Conservation (phyloP, 2,888 invertebrate genomes). For the Scaptomyza flava region DNA sequence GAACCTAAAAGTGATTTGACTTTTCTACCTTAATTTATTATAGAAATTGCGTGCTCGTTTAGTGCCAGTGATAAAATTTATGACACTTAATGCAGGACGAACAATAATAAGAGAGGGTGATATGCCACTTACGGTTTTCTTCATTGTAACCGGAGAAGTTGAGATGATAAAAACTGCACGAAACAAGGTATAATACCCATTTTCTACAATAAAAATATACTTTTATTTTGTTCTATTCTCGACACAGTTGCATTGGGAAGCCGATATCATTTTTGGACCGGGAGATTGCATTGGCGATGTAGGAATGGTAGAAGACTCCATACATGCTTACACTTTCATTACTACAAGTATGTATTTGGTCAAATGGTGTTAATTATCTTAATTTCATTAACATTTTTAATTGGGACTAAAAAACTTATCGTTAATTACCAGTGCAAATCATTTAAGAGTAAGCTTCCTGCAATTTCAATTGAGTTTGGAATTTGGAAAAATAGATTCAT, state of each 20-base stretch:
- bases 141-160: slow-evolving; percentile 87
- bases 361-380: background rate
- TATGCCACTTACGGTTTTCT: slow-evolving; percentile 87
- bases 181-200: slow-evolving; percentile 62
- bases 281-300: slow-evolving; percentile 78
- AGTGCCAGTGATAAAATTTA: slow-evolving; percentile 87
- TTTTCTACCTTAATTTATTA: slow-evolving; percentile 36
- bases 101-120: slow-evolving; percentile 87
- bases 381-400: too few species aligned
- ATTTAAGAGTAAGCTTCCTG: too few species aligned
- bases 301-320: slow-evolving; percentile 63
- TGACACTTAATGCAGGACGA: slow-evolving; percentile 86
- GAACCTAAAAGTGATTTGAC: slow-evolving; percentile 16
- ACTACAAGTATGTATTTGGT: slow-evolving; percentile 51
- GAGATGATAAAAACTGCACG: slow-evolving; percentile 56
- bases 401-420: too few species aligned
- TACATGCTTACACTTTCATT: slow-evolving; percentile 55
- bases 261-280: slow-evolving; percentile 67
- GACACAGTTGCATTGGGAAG: slow-evolving; percentile 31
- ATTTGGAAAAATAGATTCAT: background rate
- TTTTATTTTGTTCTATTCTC: background rate
- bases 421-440: too few species aligned
- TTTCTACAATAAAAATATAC: slow-evolving; percentile 34
- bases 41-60: slow-evolving; percentile 87
- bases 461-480: too few species aligned